Percentiles rank a stretch among this genome's conserved stretches.
Conservation (phyloP, 2,888 invertebrate species). For the Diaphora mendica region DNA sequence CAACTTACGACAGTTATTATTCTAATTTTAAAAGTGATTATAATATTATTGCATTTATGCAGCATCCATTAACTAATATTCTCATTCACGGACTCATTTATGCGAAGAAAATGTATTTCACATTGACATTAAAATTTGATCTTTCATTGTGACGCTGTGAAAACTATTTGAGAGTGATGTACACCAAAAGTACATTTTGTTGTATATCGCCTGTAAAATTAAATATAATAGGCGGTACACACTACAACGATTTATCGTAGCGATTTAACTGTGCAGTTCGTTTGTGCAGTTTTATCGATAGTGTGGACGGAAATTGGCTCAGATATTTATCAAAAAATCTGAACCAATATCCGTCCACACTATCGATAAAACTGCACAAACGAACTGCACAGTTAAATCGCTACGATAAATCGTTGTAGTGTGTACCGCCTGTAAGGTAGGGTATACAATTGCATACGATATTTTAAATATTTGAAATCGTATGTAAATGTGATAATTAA, state of each 20-base stretch:
- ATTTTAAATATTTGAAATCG: conserved; percentile 17
- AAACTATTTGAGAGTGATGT: neutral
- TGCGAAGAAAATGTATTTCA: neutral
- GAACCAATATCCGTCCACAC: too few species aligned
- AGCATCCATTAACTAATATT: neutral
- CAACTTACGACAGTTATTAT: neutral
- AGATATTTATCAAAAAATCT: too few species aligned
- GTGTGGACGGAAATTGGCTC: too few species aligned
- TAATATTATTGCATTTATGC: neutral
- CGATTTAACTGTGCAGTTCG: too few species aligned
- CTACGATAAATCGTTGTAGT: too few species aligned
- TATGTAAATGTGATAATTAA: conserved; percentile 5
- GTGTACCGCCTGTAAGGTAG: too few species aligned
- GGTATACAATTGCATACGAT: conserved; percentile 12
- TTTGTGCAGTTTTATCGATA: too few species aligned
- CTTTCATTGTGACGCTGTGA: conserved; percentile 1
- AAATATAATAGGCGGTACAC: too few species aligned
- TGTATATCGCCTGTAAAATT: conserved; percentile 20
- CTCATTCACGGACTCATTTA: too few species aligned
- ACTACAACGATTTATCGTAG: too few species aligned
- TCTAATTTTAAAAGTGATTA: neutral
- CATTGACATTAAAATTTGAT: neutral
- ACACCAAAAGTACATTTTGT: conserved; percentile 12
- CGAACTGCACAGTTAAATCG: too few species aligned
- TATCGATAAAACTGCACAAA: too few species aligned